Evolutionary conservation across 2,888 invertebrate genomes (phyloP).

Genomic region (Xestia xanthographa): DNA sequence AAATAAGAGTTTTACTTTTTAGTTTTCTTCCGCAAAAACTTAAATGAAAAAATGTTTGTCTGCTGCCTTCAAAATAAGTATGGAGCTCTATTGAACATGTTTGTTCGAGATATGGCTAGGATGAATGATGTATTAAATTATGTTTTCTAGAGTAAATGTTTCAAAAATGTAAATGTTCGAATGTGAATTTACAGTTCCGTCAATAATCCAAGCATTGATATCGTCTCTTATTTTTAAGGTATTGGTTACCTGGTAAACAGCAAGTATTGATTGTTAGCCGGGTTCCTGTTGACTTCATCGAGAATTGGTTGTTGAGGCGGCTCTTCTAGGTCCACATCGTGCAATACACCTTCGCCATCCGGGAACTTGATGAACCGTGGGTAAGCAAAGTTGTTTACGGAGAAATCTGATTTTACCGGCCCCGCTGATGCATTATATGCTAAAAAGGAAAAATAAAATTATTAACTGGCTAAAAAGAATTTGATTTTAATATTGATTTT

Average conservation of each 20-base stretch:
- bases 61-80: not conserved
- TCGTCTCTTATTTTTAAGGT: not conserved
- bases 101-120: not conserved
- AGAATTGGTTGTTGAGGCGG: constrained; percentile 69
- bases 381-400: constrained; percentile 61
- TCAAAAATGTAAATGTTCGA: too few species aligned
- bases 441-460: constrained; percentile 30
- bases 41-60: not conserved
- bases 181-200: too few species aligned
- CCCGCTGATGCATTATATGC: constrained; percentile 71
- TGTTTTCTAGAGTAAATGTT: not conserved
- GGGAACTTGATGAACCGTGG: constrained; percentile 74
- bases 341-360: constrained; percentile 73
- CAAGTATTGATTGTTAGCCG: constrained; percentile 72
- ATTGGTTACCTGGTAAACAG: constrained; percentile 73
- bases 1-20: constrained; percentile 8
- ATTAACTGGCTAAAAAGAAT: not conserved
- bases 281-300: constrained; percentile 73
- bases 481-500: not conserved
- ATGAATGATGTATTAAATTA: not conserved
- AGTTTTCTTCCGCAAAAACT: not conserved
- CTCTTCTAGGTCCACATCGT: constrained; percentile 74
- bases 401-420: constrained; percentile 64
- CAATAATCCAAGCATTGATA: not conserved
- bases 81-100: not conserved